phyloP scores from a whole-genome alignment of 2,113 vertebrate genomes.

The Oreochromis niloticus region DNA sequence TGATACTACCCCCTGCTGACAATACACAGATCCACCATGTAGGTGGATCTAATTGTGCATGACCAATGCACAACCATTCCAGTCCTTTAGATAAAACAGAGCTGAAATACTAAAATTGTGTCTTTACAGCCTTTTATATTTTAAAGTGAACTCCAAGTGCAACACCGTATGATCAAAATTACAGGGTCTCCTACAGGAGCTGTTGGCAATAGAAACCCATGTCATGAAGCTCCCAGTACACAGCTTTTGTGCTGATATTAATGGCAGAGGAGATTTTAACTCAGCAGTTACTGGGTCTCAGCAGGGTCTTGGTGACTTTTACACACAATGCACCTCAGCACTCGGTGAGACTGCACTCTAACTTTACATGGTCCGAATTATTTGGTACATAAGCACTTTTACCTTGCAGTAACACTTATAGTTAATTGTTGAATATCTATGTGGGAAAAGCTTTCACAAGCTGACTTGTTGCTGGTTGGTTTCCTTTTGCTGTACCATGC shows the following conservation, averaged over 20 bases:
- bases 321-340: background rate
- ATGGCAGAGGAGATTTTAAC: background rate
- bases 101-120: background rate
- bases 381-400: background rate
- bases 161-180: background rate
- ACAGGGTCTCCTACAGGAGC: background rate
- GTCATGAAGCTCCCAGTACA: background rate
- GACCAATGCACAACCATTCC: background rate
- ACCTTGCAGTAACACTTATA: background rate
- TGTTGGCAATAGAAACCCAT: background rate
- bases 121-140: background rate
- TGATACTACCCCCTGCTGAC: background rate
- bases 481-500: background rate
- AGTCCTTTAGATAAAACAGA: background rate
- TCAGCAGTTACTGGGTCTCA: background rate
- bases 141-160: background rate
- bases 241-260: background rate
- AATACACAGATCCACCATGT: background rate
- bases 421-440: background rate
- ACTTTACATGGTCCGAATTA: background rate
- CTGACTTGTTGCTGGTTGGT: background rate
- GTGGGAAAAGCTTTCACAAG: background rate
- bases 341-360: background rate
- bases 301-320: background rate
- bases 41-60: background rate